Conservation (phyloP, 2,113 vertebrate species). For the Calyptomena viridis region DNA sequence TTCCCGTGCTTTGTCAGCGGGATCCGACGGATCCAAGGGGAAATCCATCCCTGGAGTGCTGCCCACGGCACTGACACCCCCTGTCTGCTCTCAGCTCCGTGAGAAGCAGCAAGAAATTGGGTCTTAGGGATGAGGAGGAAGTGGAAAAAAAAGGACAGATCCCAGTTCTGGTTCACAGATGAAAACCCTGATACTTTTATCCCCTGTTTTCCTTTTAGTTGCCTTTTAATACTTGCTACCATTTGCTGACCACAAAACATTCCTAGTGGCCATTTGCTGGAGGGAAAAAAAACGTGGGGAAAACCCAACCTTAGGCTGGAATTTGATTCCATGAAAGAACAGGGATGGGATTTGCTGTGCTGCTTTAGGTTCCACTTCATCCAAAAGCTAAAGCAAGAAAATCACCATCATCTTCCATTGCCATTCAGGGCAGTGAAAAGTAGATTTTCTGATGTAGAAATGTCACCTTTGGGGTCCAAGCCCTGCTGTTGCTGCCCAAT, state of each 20-base stretch:
- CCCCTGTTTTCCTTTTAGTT: background rate
- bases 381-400: background rate
- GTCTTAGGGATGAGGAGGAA: background rate
- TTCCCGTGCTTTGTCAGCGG: background rate
- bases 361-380: background rate
- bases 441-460: background rate
- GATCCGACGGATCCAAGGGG: background rate
- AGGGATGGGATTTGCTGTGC: background rate
- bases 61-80: background rate
- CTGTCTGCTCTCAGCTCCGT: background rate
- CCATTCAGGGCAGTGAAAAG: background rate
- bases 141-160: background rate
- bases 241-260: background rate
- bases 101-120: background rate
- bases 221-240: background rate
- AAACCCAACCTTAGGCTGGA: background rate
- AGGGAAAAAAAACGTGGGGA: background rate
- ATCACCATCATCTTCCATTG: background rate
- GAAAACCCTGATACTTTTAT: fast-evolving
- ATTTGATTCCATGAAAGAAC: background rate
- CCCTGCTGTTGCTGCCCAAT: background rate
- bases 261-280: background rate
- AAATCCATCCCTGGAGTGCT: background rate
- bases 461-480: background rate
- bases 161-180: background rate